phyloP scores from a whole-genome alignment of 53 echinoderm and acorn worm species.

The Antedon mediterranea region DNA sequence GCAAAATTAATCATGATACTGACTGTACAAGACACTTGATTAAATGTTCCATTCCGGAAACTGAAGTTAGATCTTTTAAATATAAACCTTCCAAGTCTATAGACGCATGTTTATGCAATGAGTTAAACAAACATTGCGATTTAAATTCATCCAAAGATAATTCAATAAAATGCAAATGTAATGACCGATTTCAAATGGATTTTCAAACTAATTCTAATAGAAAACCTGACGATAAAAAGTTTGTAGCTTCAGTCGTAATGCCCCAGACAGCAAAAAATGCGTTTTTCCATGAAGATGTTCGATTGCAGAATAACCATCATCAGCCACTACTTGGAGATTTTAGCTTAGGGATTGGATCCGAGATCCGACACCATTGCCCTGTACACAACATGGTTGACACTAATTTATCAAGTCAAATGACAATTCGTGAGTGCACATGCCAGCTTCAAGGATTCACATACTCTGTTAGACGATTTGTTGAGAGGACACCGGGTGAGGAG shows the following conservation, averaged over 20 bases:
- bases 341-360: slow-evolving; percentile 53
- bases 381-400: slow-evolving; percentile 54
- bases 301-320: neutral
- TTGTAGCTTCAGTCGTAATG: neutral
- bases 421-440: slow-evolving; percentile 91
- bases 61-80: neutral
- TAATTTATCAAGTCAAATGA: slow-evolving; percentile 33
- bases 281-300: neutral
- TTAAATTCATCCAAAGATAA: neutral
- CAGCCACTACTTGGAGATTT: neutral
- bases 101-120: neutral
- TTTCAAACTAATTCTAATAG: neutral
- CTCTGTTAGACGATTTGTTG: slow-evolving; percentile 68
- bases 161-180: neutral
- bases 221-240: neutral
- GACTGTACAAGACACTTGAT: neutral
- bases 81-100: neutral
- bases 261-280: neutral
- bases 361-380: slow-evolving; percentile 74
- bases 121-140: neutral
- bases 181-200: neutral
- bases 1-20: neutral
- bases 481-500: slow-evolving; percentile 35
- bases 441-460: slow-evolving; percentile 79
- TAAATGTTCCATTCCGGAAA: neutral